A percentile compares a stretch with the other conserved stretches of the same genome.
Conservation (phyloP, 1,140 invertebrate species). For the Aphis gossypii region DNA sequence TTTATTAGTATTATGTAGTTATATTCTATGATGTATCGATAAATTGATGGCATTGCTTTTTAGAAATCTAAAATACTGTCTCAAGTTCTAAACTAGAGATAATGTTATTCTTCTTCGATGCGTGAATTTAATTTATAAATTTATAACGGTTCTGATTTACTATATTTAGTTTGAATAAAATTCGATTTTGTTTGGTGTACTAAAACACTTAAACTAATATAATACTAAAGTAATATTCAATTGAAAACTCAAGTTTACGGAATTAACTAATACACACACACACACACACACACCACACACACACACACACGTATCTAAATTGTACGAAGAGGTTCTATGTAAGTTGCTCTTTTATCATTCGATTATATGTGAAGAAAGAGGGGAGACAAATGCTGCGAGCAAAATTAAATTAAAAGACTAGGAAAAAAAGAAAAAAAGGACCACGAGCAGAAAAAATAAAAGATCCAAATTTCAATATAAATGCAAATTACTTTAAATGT, state of each 20-base stretch:
- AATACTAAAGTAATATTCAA: not conserved
- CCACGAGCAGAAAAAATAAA: slow-evolving; percentile 31
- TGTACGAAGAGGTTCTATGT: not conserved
- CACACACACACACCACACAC: not conserved
- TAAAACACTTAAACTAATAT: not conserved
- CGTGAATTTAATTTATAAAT: not conserved
- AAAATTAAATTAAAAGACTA: slow-evolving; percentile 50
- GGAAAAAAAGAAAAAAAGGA: not conserved
- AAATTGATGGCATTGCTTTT: not conserved
- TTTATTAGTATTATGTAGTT: not conserved
- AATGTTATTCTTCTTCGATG: not conserved
- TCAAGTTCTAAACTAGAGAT: not conserved
- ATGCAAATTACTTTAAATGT: slow-evolving; percentile 57
- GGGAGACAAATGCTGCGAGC: not conserved
- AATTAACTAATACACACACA: not conserved
- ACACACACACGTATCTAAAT: not conserved
- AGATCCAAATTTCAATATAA: slow-evolving; percentile 53
- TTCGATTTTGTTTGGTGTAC: not conserved
- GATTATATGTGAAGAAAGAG: not conserved
- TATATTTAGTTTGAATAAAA: not conserved
- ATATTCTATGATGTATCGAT: not conserved
- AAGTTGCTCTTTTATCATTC: slow-evolving; percentile 26
- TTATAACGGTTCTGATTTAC: not conserved
- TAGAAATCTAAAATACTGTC: not conserved
- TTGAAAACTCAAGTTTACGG: not conserved